phyloP scores from a whole-genome alignment of 2,113 vertebrate species.

The Stegostoma tigrinum region DNA sequence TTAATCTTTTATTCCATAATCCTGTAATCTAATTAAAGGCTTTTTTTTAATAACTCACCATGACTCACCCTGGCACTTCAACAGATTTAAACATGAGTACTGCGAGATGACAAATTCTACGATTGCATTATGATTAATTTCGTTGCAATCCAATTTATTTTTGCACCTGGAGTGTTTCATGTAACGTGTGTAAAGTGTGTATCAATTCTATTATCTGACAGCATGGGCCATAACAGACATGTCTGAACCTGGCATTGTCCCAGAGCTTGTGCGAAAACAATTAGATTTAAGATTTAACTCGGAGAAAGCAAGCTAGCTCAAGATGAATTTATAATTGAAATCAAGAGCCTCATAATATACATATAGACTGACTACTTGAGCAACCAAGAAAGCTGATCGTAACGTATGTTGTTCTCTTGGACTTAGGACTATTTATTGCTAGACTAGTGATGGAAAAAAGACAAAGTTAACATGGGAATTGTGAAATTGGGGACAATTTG shows the following conservation, averaged over 20 bases:
- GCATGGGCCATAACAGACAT: not conserved
- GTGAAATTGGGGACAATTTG: not conserved
- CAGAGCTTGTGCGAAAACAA: not conserved
- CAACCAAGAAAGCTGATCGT: not conserved
- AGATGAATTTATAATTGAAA: not conserved
- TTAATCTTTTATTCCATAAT: not conserved
- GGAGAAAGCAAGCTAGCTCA: not conserved
- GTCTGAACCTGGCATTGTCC: slow-evolving; percentile 1
- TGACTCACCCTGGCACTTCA: not conserved
- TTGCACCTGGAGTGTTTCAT: not conserved
- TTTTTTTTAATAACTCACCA: not conserved
- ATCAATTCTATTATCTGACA: not conserved
- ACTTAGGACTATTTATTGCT: not conserved
- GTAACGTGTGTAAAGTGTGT: not conserved
- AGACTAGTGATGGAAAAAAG: not conserved
- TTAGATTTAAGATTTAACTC: slow-evolving; percentile 4
- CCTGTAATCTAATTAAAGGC: not conserved
- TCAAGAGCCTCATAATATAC: not conserved
- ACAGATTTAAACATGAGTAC: not conserved
- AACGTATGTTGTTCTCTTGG: not conserved
- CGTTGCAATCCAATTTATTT: slow-evolving; percentile 24
- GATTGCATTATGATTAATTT: not conserved
- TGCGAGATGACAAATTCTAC: not conserved
- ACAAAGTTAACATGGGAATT: not conserved
- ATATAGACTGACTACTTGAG: not conserved